Evolutionary conservation across 2,113 vertebrate genomes (phyloP), one percentile per base, ranked within the genome.

Genomic region (Gavia stellata): DNA sequence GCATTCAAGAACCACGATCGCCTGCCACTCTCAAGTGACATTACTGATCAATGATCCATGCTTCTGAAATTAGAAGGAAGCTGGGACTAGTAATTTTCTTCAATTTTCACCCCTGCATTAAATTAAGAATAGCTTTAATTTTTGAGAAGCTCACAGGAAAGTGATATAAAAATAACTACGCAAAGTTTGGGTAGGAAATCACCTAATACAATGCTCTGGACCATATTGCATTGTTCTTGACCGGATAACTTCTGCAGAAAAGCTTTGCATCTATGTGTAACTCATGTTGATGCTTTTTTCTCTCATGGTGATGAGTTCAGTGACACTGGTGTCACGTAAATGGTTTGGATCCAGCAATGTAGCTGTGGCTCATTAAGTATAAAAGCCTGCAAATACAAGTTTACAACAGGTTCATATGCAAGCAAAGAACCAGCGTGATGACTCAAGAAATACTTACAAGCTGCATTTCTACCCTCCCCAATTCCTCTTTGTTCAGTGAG

Each of bases 201-300:
- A 56, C 56, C 21, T 72, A 18, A 38, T 65, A 85, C 81, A 94
- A 66, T 92, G 61, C 65, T 65, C 24, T 68, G 56, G 56, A 75
- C 52, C 31, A 6, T 25, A 36, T 8, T 12, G 4, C 80, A 92
- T 96, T 91, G 86, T 95, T 94, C 73, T 81, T 38, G 83, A 67
- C 72, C 2, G 9, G 95, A 89, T 92, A 95, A 72, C 92, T 93
- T 88, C 71, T 94, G 88, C 83, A 94, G 70, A 89, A 95, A 50
- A 94, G 83, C 77, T 95, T 93, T 17, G 3, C 31, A 28, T 89
- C 49, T 25, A 4, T 49, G 47, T 14, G 36, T 38, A 52, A 44
- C 18, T 91, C 1, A 0, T n/a, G 34, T 33, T 68, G 65, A 59
- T 79, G 52, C 6, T 23, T 28, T 73, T 88, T 47, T 33, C 55